Conservation (phyloP, 2,888 invertebrate genomes). For the Aspidapion aeneum region DNA sequence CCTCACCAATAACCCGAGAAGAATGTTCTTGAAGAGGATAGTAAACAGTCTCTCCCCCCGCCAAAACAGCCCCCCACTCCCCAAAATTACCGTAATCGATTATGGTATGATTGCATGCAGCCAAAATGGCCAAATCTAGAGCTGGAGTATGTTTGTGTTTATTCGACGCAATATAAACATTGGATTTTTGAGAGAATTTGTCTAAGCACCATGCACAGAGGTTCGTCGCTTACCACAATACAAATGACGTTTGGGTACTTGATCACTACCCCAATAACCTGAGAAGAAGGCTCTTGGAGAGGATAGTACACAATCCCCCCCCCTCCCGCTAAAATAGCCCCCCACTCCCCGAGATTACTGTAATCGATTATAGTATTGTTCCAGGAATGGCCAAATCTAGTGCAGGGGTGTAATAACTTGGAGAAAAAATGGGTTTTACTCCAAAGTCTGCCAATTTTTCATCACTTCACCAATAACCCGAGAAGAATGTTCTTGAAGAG, state of each 20-base stretch:
- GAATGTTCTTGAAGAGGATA: conserved; percentile 48
- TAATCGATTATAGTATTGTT: conserved; percentile 54
- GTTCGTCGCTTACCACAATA: conserved; percentile 51
- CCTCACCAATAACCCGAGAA: conserved; percentile 44
- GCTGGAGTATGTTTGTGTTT: conserved; percentile 43
- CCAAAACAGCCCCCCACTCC: conserved; percentile 51
- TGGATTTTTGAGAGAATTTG: conserved; percentile 41
- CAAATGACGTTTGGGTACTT: conserved; percentile 47
- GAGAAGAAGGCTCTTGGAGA: conserved; percentile 45
- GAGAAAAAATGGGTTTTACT: conserved; percentile 44
- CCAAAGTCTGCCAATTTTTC: conserved; percentile 45
- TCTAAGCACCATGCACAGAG: conserved; percentile 49
- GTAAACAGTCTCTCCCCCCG: conserved; percentile 50
- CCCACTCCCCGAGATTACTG: conserved; percentile 53
- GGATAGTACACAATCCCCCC: conserved; percentile 51
- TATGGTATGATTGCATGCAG: conserved; percentile 53
- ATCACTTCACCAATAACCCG: conserved; percentile 45
- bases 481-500: conserved; percentile 46
- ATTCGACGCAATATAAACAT: conserved; percentile 47
- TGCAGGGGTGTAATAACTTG: conserved; percentile 42
- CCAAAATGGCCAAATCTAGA: conserved; percentile 50
- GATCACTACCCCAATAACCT: conserved; percentile 45
- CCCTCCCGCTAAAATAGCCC: conserved; percentile 50
- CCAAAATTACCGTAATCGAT: conserved; percentile 54
- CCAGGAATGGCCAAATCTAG: conserved; percentile 51